Base-by-base conservation (phyloP, 2,888 invertebrate species). In the Lepidonotus clava region DNA sequence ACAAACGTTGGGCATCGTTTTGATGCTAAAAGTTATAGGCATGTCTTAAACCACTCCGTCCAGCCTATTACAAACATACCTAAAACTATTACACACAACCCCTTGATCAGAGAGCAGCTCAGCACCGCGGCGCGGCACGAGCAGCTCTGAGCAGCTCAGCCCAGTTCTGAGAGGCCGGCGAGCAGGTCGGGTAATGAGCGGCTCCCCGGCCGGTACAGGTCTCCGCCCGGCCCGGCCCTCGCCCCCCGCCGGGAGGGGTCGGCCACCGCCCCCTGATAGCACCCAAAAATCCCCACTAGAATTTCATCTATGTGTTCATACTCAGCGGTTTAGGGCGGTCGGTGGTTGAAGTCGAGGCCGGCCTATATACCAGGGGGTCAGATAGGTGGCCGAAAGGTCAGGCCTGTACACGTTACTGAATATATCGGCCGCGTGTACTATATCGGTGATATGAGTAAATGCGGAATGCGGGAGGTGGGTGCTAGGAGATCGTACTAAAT, bases 241-340 rank as follows among this genome's bases (percentile, higher is more conserved):
- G 14, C n/a, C 38, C 5, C 21, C 71, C 38, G 36, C 71, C 18
- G 71, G 71, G n/a, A 11, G 34, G 36, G 71, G 34, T 71, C 71
- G 36, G 21, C 36, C 21, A 71, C 36, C 71, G n/a, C 71, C 71
- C n/a, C 21, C 71, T 71, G 71, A 71, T 71, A 71, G 71, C 36
- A 14, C 21, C 21, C 8, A 71, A 38, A 38, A 71, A 71, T 71
- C 36, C 36, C 8, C 71, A 38, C 18, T 34, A 71, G 38, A 71
- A 71, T 71, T 11, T 71, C 36, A 38, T 46, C 46, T 46, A 46
- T 18, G 46, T 18, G 46, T 8, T 46, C 18, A 18, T 46, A 46
- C 46, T 46, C 46, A 46, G 46, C 46, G 18, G 46, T n/a, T n/a
- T n/a, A n/a, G n/a, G n/a, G n/a, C n/a, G n/a, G n/a, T n/a, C n/a